These are phyloP conservation scores for Drosophila pectinifera DNA, from an alignment of 1,140 invertebrate species.

Conservation along the genomic window DNA sequence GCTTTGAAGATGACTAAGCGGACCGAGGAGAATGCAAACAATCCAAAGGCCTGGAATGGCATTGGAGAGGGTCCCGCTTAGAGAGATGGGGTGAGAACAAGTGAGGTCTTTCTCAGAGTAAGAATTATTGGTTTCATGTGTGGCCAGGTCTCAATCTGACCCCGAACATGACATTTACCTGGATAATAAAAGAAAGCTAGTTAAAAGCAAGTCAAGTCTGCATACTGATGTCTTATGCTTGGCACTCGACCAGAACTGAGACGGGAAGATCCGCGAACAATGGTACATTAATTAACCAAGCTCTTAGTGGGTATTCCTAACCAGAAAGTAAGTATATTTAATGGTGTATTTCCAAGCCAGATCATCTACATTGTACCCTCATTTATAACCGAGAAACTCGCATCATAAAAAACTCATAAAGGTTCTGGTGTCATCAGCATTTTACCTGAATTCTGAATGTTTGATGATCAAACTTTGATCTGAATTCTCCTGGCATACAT, in stretches of 20 bases:
- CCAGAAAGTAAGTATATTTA: neutral
- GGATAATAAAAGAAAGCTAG: constrained; percentile 5
- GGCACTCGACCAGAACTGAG: constrained; percentile 10
- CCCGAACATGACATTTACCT: neutral
- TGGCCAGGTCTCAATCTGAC: neutral
- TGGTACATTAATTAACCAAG: constrained; percentile 7
- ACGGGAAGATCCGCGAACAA: neutral
- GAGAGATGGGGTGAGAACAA: constrained; percentile 25
- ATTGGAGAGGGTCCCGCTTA: neutral
- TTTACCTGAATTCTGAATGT: constrained; percentile 29
- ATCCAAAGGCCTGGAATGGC: constrained; percentile 7
- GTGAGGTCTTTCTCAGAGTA: neutral
- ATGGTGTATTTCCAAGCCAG: constrained; percentile 5
- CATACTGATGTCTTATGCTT: neutral
- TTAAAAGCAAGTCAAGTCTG: neutral
- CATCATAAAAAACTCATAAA: constrained; percentile 36
- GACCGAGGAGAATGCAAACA: constrained; percentile 6
- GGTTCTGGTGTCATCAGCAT: constrained; percentile 31
- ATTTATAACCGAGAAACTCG: constrained; percentile 12
- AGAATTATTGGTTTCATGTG: constrained; percentile 4
- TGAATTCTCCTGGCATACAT: constrained; percentile 1
- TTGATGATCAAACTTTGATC: constrained; percentile 29
- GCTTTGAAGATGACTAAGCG: constrained; percentile 28
- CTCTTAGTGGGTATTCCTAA: neutral
- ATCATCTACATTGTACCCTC: constrained; percentile 14